Percentiles rank a stretch among this genome's conserved stretches.
phyloP scores from a whole-genome alignment of 2,888 invertebrate genomes.

The Galerucella pusilla region DNA sequence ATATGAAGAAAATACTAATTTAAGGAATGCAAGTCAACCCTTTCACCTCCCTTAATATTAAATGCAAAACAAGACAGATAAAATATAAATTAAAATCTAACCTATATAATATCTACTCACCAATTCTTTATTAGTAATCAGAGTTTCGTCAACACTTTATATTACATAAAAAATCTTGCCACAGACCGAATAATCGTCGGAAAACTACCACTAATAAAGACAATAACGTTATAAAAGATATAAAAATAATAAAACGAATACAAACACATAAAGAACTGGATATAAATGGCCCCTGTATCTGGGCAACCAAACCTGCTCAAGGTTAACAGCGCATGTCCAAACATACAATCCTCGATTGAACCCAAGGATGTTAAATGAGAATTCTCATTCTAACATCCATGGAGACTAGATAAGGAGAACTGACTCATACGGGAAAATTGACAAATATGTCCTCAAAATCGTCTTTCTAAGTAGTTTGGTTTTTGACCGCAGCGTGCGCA shows the following conservation, averaged over 20 bases:
- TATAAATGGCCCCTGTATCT: conserved; percentile 43
- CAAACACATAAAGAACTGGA: conserved; percentile 19
- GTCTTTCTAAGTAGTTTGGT: no score
- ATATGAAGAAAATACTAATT: not conserved
- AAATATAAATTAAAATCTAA: not conserved
- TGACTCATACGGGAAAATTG: no score
- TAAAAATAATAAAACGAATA: not conserved
- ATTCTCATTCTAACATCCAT: no score
- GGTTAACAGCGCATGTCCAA: no score
- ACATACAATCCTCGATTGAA: no score
- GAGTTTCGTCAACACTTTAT: not conserved
- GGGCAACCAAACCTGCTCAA: conserved; percentile 36
- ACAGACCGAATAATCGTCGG: not conserved
- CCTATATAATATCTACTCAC: not conserved
- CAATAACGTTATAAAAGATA: conserved; percentile 23
- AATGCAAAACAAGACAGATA: not conserved
- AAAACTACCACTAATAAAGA: conserved; percentile 12
- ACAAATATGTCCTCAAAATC: no score
- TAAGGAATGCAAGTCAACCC: not conserved
- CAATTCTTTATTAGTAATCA: not conserved
- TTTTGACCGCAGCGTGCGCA: no score
- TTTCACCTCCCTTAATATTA: not conserved
- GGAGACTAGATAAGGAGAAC: no score
- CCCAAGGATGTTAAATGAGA: no score
- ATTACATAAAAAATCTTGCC: not conserved